phyloP scores from a whole-genome alignment of 2,888 invertebrate species.

The Sepiola atlantica region DNA sequence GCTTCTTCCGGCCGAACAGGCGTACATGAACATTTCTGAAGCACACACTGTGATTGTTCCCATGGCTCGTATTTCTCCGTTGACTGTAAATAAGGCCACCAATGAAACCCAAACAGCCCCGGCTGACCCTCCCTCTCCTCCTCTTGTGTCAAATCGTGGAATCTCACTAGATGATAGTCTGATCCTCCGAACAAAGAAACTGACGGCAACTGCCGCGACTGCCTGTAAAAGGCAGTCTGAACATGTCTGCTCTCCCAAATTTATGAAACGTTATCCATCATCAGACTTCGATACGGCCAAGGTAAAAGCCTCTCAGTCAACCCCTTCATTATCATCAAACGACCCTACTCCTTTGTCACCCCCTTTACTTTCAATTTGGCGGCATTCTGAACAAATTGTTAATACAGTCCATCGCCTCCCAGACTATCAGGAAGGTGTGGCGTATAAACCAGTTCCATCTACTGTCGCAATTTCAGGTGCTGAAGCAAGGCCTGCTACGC shows the following conservation, averaged over 20 bases:
- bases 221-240: neutral
- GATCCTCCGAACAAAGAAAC: neutral
- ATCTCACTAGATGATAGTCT: neutral
- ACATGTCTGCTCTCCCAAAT: neutral
- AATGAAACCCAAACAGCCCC: neutral
- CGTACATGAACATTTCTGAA: constrained; percentile 45
- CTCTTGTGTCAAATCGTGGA: neutral
- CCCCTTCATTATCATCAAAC: neutral
- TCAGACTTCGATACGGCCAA: neutral
- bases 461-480: constrained; percentile 35
- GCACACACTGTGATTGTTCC: constrained; percentile 38
- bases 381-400: constrained; percentile 1
- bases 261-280: constrained; percentile 22
- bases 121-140: neutral
- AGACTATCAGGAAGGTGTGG: neutral
- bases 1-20: constrained; percentile 32
- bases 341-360: neutral
- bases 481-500: neutral
- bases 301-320: neutral
- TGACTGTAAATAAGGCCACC: constrained; percentile 39
- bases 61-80: constrained; percentile 22
- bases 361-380: neutral
- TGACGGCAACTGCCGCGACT: neutral
- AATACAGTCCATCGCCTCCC: neutral
- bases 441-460: neutral